These are phyloP conservation scores for Crypturellus undulatus DNA, from an alignment of 2,113 vertebrate species.

Conservation along the genomic window DNA sequence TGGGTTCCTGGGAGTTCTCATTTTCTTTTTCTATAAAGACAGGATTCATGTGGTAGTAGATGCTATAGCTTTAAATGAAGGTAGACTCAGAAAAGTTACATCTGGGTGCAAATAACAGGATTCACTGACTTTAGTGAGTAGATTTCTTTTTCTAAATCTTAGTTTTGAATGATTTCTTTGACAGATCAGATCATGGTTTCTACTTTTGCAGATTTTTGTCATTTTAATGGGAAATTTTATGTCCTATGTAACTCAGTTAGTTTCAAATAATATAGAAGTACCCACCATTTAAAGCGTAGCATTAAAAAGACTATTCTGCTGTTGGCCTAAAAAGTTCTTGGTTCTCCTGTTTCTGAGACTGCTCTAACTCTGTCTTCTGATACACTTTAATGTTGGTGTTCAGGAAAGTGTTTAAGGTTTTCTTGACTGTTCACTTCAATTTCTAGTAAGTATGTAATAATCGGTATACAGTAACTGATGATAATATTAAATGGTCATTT, in stretches of 20 bases:
- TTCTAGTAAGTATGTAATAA: not conserved
- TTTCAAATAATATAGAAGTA: not conserved
- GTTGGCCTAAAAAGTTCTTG: not conserved
- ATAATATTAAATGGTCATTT: not conserved
- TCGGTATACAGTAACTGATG: not conserved
- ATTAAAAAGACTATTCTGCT: not conserved
- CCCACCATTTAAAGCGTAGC: not conserved
- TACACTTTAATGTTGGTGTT: not conserved
- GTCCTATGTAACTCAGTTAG: not conserved
- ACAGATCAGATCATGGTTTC: not conserved
- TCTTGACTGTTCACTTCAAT: not conserved
- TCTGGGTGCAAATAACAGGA: not conserved
- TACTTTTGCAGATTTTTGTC: not conserved
- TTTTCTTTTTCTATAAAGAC: not conserved
- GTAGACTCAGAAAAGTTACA: not conserved
- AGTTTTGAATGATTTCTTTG: not conserved
- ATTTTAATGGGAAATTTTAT: not conserved
- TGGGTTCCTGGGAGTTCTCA: not conserved
- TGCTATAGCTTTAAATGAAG: not conserved
- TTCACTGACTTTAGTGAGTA: fast-evolving
- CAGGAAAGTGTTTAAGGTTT: not conserved
- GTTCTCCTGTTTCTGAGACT: not conserved
- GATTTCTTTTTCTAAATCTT: not conserved
- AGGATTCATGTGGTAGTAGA: not conserved
- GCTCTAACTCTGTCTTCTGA: not conserved